Evolutionary conservation across 2,888 invertebrate species (phyloP).

Genomic region (Zonitis immaculata): DNA sequence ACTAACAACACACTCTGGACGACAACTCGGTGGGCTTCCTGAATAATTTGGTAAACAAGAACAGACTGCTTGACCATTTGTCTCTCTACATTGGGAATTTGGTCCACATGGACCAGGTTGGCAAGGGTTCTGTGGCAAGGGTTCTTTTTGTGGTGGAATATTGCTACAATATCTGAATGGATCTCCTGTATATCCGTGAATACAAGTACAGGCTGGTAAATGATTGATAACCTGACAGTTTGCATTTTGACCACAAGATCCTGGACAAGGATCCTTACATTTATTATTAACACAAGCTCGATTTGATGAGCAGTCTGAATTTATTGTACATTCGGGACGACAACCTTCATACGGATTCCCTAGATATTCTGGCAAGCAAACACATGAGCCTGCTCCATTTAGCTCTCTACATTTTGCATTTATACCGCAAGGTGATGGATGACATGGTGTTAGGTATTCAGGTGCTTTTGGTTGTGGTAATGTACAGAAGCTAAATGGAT

Average conservation of each 20-base stretch:
- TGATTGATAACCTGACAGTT: conserved; percentile 69
- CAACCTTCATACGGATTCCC: conserved; percentile 77
- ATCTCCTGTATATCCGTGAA: conserved; percentile 70
- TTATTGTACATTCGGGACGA: conserved; percentile 68
- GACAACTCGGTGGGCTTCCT: conserved; percentile 60
- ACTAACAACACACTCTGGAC: conserved; percentile 56
- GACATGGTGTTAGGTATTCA: conserved; percentile 55
- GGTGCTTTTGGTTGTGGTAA: conserved; percentile 55
- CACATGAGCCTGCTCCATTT: conserved; percentile 68
- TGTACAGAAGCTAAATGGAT: conserved; percentile 33
- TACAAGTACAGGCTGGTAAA: conserved; percentile 65
- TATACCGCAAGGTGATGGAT: conserved; percentile 60
- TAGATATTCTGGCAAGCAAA: conserved; percentile 64
- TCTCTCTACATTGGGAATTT: conserved; percentile 68
- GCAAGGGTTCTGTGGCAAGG: conserved; percentile 55
- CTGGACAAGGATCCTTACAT: conserved; percentile 73
- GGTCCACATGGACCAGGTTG: conserved; percentile 72
- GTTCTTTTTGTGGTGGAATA: conserved; percentile 39
- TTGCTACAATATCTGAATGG: conserved; percentile 62
- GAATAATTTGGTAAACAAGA: conserved; percentile 57
- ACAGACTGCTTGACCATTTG: conserved; percentile 56
- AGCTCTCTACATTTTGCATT: conserved; percentile 72
- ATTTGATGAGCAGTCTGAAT: conserved; percentile 67
- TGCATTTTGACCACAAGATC: conserved; percentile 68
- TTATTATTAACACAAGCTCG: conserved; percentile 67